These are phyloP conservation scores for Tryphoninae sp. DNA, from an alignment of 2,888 invertebrate genomes.

Conservation along the genomic window DNA sequence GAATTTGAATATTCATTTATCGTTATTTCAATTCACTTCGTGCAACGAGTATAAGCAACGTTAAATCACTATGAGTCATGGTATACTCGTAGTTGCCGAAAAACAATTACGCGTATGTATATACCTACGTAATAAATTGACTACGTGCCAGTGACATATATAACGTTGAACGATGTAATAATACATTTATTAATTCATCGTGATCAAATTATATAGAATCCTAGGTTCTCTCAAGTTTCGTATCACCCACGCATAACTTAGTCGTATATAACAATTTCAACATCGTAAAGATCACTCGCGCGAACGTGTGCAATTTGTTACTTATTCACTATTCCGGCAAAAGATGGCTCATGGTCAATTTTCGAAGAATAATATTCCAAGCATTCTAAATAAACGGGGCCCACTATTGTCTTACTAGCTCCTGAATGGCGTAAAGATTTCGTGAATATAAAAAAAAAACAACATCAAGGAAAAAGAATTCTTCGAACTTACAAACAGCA, in stretches of 20 bases:
- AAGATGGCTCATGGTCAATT: background rate
- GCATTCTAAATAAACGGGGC: background rate
- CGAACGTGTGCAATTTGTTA: background rate
- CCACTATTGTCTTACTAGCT: background rate
- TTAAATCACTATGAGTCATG: background rate
- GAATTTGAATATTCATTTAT: background rate
- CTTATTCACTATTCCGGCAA: background rate
- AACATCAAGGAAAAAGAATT: background rate
- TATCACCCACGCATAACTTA: background rate
- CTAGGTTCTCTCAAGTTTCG: background rate
- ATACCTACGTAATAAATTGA: background rate
- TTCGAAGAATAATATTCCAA: background rate
- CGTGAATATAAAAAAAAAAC: background rate
- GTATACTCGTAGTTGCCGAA: conserved; percentile 25
- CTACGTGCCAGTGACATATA: background rate
- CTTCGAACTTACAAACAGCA: no score
- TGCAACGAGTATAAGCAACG: background rate
- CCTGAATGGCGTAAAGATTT: background rate
- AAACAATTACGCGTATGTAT: background rate
- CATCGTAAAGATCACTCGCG: background rate
- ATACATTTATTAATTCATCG: background rate
- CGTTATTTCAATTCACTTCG: conserved; percentile 28
- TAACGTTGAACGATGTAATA: background rate
- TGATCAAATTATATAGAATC: conserved; percentile 35
- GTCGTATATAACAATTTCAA: background rate